Base-by-base conservation (phyloP, 1,140 invertebrate genomes). In the Camponotus pennsylvanicus region DNA sequence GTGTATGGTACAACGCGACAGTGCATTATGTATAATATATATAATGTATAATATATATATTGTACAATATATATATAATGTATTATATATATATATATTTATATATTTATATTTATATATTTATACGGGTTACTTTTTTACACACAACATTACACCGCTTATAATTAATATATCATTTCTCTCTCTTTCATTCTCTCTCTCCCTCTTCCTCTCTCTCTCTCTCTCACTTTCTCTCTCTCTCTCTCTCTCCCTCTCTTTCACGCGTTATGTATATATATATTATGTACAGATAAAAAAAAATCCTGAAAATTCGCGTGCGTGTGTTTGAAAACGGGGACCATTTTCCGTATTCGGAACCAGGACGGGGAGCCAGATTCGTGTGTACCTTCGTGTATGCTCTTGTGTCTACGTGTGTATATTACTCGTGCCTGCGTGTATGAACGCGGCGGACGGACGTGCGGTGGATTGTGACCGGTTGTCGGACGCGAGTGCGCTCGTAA, bases 281-380 rank as follows among this genome's bases (percentile, higher is more conserved):
- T 95, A 95, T 95, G 91, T 95, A 95, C 94, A 95, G 92, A 92
- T 93, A 90, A 88, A 88, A 87, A 88, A 86, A 89, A 88, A 88
- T 83, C 52, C 75, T 83, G 69, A 76, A 79, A 69, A 78, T 79
- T 32, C 75, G 42, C 66, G 82, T 86, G 85, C 70, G 49, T 57
- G 34, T 40, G 69, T 82, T 71, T 27, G 1, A 27, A 27, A 27
- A 82, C 52, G 79, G 61, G 78, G 67, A 83, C 40, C 69, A 73
- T 73, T 42, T 52, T 75, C 69, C 69, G 57, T 83, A 73, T 34
- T 83, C 15, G 67, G 64, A 80, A 80, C 11, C 67, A 64, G 71
- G 45, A 79, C 42, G 8, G 55, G 70, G 59, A 71, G 66, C 77
- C 73, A 78, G 64, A 61, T 82, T 70, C 55, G 66, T 71, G 45